These are phyloP conservation scores for Charaxes varanes DNA, from an alignment of 1,140 invertebrate genomes.

Conservation along the genomic window DNA sequence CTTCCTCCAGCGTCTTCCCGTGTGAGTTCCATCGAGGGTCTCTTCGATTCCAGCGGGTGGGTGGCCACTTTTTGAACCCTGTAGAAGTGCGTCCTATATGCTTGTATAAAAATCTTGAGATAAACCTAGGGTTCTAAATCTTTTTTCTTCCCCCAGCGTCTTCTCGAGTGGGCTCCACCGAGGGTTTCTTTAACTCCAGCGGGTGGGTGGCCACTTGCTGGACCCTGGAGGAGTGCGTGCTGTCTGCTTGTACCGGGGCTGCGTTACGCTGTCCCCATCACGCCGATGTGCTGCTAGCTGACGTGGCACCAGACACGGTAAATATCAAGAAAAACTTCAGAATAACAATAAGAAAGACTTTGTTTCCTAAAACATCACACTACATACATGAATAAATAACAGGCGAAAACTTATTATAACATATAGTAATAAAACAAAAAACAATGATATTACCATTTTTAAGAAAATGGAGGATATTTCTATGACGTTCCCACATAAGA, in stretches of 20 bases:
- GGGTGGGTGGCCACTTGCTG: constrained; percentile 74
- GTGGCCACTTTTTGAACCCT: too few species aligned
- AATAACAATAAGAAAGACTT: not conserved
- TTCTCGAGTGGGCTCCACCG: constrained; percentile 87
- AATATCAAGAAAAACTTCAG: constrained; percentile 5
- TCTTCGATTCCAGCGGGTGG: too few species aligned
- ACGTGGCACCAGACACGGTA: constrained; percentile 81
- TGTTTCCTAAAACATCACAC: too few species aligned
- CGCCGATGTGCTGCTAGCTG: constrained; percentile 80
- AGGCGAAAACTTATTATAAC: too few species aligned
- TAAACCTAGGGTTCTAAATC: not conserved
- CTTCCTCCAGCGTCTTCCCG: constrained; percentile 56
- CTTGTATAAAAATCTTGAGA: too few species aligned
- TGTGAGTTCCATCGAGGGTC: too few species aligned
- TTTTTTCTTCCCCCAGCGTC: constrained; percentile 58
- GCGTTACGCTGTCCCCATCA: constrained; percentile 83
- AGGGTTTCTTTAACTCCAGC: constrained; percentile 71
- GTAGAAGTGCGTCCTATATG: too few species aligned
- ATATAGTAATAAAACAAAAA: too few species aligned
- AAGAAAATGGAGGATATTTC: too few species aligned
- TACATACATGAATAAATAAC: not conserved
- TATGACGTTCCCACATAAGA: too few species aligned
- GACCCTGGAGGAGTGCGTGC: constrained; percentile 97
- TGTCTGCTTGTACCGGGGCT: constrained; percentile 80
- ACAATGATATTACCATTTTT: too few species aligned